Conservation (phyloP, 2,113 vertebrate genomes). For the Ciconia stormi region DNA sequence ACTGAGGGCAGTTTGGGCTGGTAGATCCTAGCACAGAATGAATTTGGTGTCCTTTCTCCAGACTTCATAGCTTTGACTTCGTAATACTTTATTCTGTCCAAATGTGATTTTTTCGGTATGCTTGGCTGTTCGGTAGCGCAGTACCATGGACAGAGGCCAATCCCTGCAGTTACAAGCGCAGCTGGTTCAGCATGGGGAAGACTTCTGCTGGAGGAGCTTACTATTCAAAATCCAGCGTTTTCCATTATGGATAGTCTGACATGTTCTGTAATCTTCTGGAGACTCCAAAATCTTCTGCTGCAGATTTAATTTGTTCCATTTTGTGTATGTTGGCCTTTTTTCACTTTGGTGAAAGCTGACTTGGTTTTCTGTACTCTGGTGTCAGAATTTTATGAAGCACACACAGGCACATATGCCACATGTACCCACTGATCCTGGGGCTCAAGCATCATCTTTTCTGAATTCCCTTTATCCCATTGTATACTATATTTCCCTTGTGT, state of each 20-base stretch:
- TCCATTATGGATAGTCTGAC: background rate
- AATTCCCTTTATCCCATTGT: background rate
- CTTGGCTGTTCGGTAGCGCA: background rate
- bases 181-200: too few relatives aligned
- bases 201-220: background rate
- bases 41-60: background rate
- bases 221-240: accelerated
- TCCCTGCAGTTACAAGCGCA: accelerated
- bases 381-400: background rate
- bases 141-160: background rate
- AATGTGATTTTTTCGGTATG: accelerated
- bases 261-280: background rate
- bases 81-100: background rate
- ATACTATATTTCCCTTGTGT: background rate
- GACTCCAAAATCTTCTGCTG: background rate
- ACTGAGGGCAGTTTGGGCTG: background rate
- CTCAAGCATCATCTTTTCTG: background rate
- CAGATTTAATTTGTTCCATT: background rate
- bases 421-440: background rate
- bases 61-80: background rate
- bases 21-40: background rate
- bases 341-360: background rate
- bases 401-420: accelerated
- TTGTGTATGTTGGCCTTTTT: background rate
- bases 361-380: background rate